Evolutionary conservation across 2,888 invertebrate genomes (phyloP), one percentile per base, ranked within the genome.

Genomic region (Calameuta filiformis): DNA sequence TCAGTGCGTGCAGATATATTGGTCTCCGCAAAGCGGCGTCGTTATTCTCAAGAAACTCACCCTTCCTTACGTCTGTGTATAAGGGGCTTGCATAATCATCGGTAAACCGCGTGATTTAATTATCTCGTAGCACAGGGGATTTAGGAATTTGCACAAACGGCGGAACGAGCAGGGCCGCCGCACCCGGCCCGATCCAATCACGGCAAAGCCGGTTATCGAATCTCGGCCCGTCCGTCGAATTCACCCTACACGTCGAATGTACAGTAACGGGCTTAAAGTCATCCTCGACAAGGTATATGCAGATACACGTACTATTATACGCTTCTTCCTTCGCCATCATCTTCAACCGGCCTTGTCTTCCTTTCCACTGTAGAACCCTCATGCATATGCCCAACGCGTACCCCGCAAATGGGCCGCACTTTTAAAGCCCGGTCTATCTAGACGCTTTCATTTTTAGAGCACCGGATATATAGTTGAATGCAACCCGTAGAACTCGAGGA

Each of bases 41-140:
- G 56, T 9, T 56, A 0, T 23, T 23, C 56, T 56, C 56, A 23
- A 56, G 56, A 56, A 56, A 56, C 40, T 56, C 56, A 56, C 23
- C 56, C 56, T 23, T 56, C 56, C 9, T 56, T 56, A 23, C 56
- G 9, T 11, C 34, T 9, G 69, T 35, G 30, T 74, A 37, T 74
- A 30, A 30, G 23, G 69, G 35, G 30, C 33, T 69, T 68, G 68
- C 33, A 78, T 33, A 78, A 78, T 76, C 37, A 73, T 37, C 37
- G 68, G 33, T 68, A 73, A 35, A 76, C 76, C 73, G 35, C 68
- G 68, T 68, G 76, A 75, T 76, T 76, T 78, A 76, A 76, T 75
- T 73, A 76, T 76, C 73, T 73, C 75, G 75, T 76, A 78, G 75
- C 78, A 78, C 75, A 35, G 73, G 68, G 78, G 75, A 78, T 68